phyloP scores from a whole-genome alignment of 2,888 invertebrate species.

The Pomacea canaliculata region DNA sequence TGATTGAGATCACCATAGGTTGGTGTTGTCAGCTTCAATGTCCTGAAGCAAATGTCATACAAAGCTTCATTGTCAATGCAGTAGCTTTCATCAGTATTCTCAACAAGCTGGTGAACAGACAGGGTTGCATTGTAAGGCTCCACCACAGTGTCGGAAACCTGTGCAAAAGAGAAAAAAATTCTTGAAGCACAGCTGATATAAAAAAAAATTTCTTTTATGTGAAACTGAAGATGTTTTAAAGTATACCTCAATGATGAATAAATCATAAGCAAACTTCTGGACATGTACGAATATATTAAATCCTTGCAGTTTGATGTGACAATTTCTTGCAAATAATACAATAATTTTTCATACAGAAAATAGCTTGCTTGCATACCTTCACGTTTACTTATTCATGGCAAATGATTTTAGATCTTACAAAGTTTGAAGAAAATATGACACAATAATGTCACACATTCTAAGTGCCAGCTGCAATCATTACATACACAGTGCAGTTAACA shows the following conservation, averaged over 20 bases:
- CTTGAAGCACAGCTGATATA: not conserved
- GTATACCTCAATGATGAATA: no score
- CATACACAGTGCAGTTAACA: no score
- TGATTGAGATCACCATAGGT: slow-evolving; percentile 92
- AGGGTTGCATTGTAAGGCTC: slow-evolving; percentile 88
- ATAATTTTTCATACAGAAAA: not conserved
- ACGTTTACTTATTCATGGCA: no score
- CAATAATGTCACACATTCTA: no score
- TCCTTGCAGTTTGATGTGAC: not conserved
- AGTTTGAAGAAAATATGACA: no score
- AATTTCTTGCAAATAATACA: not conserved
- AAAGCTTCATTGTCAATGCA: slow-evolving; percentile 92
- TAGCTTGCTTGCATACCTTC: not conserved
- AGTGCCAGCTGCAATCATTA: no score
- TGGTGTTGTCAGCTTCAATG: slow-evolving; percentile 83
- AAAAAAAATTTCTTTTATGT: not conserved
- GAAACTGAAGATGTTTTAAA: not conserved
- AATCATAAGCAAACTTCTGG: no score
- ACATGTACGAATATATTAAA: not conserved
- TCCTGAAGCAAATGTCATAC: slow-evolving; percentile 91
- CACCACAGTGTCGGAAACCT: slow-evolving; percentile 80
- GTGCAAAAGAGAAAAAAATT: slow-evolving; percentile 22
- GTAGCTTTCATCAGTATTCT: slow-evolving; percentile 90
- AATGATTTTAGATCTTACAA: no score
- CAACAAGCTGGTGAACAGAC: slow-evolving; percentile 78